These are phyloP conservation scores for Aspidapion aeneum DNA, from an alignment of 2,888 invertebrate species.

Conservation along the genomic window DNA sequence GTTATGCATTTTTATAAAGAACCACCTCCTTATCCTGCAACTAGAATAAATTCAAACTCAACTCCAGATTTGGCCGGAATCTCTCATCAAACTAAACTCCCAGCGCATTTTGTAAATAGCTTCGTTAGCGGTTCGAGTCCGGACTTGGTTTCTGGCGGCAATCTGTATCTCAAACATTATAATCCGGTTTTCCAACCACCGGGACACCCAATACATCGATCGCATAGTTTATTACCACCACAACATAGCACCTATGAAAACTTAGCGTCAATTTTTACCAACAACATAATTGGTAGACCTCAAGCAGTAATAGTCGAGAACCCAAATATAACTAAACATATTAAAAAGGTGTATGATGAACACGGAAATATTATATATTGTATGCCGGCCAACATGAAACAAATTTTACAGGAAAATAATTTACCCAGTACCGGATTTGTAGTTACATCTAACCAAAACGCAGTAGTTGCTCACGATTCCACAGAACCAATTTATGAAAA, in stretches of 20 bases:
- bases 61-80: slow-evolving; percentile 80
- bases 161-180: slow-evolving; percentile 52
- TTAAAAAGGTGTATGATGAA: slow-evolving; percentile 59
- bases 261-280: slow-evolving; percentile 58
- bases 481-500: slow-evolving; percentile 81
- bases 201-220: slow-evolving; percentile 43
- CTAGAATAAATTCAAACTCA: slow-evolving; percentile 74
- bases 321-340: slow-evolving; percentile 57
- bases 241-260: slow-evolving; percentile 71
- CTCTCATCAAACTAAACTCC: slow-evolving; percentile 51
- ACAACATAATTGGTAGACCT: slow-evolving; percentile 41
- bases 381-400: slow-evolving; percentile 54
- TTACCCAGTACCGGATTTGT: slow-evolving; percentile 49
- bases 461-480: slow-evolving; percentile 46
- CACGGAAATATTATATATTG: slow-evolving; percentile 62
- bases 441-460: slow-evolving; percentile 50
- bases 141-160: slow-evolving; percentile 71
- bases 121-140: slow-evolving; percentile 75
- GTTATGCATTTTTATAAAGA: slow-evolving; percentile 73
- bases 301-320: slow-evolving; percentile 54
- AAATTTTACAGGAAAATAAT: slow-evolving; percentile 46
- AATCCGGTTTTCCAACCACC: slow-evolving; percentile 36
- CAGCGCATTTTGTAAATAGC: slow-evolving; percentile 40
- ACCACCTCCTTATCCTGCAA: slow-evolving; percentile 80
- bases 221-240: slow-evolving; percentile 45